phyloP scores from a whole-genome alignment of 92 coral and sea anemone species.

The Muricea muricata region DNA sequence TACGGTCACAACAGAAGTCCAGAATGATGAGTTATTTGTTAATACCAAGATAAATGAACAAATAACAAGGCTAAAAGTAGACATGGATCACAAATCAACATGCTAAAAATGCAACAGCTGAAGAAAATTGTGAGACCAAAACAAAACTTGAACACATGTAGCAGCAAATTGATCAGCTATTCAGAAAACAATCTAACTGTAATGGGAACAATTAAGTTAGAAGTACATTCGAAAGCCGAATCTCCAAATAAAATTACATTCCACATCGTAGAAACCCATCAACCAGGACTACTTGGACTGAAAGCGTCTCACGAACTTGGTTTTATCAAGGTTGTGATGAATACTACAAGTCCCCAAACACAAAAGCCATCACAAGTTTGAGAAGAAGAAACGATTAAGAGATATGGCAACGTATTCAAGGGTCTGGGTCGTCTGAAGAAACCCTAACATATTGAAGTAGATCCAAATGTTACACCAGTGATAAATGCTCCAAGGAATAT shows the following conservation, averaged over 20 bases:
- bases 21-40: background rate
- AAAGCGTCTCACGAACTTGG: constrained; percentile 45
- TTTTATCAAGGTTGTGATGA: constrained; percentile 61
- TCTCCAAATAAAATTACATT: background rate
- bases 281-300: constrained; percentile 17
- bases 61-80: background rate
- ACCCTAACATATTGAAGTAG: constrained; percentile 67
- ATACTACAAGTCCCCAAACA: constrained; percentile 22
- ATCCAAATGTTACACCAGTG: constrained; percentile 49
- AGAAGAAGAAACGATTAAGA: constrained; percentile 47
- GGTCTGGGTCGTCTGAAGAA: constrained; percentile 64
- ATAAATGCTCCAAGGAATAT: constrained; percentile 43
- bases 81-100: background rate
- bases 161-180: background rate
- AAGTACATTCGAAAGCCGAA: background rate
- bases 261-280: background rate
- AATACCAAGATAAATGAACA: background rate
- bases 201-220: background rate
- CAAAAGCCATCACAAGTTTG: constrained; percentile 39
- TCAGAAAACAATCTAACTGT: background rate
- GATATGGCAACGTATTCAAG: constrained; percentile 52
- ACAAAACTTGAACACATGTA: background rate
- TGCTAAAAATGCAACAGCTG: background rate
- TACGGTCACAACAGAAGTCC: background rate
- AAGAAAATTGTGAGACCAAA: background rate